phyloP scores from a whole-genome alignment of 2,797 vertebrate species.

The Takifugu ocellatus region DNA sequence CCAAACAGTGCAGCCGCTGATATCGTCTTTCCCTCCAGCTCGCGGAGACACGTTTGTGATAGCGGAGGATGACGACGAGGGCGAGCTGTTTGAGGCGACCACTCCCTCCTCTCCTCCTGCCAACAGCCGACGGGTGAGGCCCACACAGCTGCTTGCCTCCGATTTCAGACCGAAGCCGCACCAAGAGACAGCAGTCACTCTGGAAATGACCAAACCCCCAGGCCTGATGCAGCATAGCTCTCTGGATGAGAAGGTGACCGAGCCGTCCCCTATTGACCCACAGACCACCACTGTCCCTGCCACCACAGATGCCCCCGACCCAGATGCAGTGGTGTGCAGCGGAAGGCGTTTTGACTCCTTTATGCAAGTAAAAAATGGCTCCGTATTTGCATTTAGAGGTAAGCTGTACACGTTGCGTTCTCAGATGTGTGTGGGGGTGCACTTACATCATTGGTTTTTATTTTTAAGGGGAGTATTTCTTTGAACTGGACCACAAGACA shows the following conservation, averaged over 20 bases:
- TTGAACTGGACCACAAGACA: constrained; percentile 82
- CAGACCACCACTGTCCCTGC: constrained; percentile 20
- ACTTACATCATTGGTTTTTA: not conserved
- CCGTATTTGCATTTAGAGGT: constrained; percentile 93
- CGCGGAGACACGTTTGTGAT: constrained; percentile 87
- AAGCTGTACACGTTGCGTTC: not conserved
- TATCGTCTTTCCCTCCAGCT: constrained; percentile 58
- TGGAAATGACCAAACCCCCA: not conserved
- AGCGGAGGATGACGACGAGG: constrained; percentile 79
- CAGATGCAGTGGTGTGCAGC: constrained; percentile 81
- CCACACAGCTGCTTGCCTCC: not conserved
- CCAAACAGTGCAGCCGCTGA: not conserved
- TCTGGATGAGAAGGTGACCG: not conserved
- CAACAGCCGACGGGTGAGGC: not conserved
- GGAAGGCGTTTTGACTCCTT: constrained; percentile 87
- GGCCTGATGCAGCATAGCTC: too few species aligned
- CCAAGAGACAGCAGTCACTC: too few species aligned
- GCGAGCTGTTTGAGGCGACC: constrained; percentile 30
- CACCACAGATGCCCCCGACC: constrained; percentile 37
- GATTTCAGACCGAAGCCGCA: constrained; percentile 20
- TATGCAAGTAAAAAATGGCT: constrained; percentile 91
- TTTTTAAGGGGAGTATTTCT: constrained; percentile 84
- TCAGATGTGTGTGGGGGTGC: not conserved
- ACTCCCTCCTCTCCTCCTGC: not conserved
- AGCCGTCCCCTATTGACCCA: not conserved